A percentile compares a stretch with the other conserved stretches of the same genome.
These are phyloP conservation scores for Sericinus montela DNA, from an alignment of 2,888 invertebrate genomes.

Conservation along the genomic window DNA sequence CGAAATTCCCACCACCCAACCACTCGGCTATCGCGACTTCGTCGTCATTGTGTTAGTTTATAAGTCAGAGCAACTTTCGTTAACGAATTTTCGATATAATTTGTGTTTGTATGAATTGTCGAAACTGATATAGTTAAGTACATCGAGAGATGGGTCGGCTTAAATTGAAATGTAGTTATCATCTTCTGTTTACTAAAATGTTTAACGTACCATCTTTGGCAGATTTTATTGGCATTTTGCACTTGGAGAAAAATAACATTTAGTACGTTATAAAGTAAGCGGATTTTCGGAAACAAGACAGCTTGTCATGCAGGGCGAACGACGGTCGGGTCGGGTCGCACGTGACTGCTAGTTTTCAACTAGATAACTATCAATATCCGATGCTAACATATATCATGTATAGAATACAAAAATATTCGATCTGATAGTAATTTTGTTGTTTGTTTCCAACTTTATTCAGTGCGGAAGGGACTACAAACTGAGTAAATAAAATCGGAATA, in stretches of 20 bases:
- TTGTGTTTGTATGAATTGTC: too few species aligned
- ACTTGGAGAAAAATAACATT: slow-evolving; percentile 5
- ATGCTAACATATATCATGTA: not conserved
- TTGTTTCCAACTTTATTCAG: too few species aligned
- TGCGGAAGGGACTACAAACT: too few species aligned
- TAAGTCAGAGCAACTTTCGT: too few species aligned
- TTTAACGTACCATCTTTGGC: not conserved
- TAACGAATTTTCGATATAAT: too few species aligned
- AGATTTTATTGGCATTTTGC: slow-evolving; percentile 1
- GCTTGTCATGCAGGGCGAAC: slow-evolving; percentile 13
- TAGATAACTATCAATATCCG: slow-evolving; percentile 17
- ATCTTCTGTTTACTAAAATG: not conserved
- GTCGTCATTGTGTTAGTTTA: too few species aligned
- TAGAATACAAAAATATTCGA: not conserved
- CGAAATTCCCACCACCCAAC: too few species aligned
- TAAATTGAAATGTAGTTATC: not conserved
- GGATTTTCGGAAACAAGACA: slow-evolving; percentile 15
- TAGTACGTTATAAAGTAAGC: slow-evolving; percentile 12
- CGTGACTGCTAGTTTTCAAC: slow-evolving; percentile 14
- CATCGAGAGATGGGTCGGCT: not conserved
- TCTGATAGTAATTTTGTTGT: not conserved
- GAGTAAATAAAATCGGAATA: too few species aligned
- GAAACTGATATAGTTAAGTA: too few species aligned
- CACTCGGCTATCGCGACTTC: too few species aligned
- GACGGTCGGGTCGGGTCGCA: slow-evolving; percentile 11